Percentiles rank a stretch among this genome's conserved stretches.
These are phyloP conservation scores for Cyprinus carpio DNA, from an alignment of 2,113 vertebrate genomes.

Conservation along the genomic window DNA sequence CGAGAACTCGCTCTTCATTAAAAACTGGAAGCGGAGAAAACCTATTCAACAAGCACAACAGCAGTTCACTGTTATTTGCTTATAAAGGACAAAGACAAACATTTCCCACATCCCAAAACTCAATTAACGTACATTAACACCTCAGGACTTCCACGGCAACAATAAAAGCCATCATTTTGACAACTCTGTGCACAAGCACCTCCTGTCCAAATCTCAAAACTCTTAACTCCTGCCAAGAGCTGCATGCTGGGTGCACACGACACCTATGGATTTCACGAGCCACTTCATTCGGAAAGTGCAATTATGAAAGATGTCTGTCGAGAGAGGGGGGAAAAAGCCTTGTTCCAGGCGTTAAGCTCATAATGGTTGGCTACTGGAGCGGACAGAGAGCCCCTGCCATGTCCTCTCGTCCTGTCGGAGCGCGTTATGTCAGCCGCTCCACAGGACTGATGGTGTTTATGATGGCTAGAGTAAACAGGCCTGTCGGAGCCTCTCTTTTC, in stretches of 20 bases:
- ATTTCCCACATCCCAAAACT: neutral
- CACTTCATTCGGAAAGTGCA: constrained; percentile 72
- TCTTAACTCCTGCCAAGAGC: constrained; percentile 14
- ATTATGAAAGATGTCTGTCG: constrained; percentile 73
- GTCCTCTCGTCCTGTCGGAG: constrained; percentile 65
- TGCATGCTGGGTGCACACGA: constrained; percentile 47
- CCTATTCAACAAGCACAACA: neutral
- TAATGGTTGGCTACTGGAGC: constrained; percentile 58
- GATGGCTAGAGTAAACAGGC: constrained; percentile 56
- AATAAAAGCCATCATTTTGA: constrained; percentile 33
- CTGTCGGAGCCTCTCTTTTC: constrained; percentile 35
- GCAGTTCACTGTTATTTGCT: neutral
- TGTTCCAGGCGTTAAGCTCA: constrained; percentile 60
- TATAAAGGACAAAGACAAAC: neutral
- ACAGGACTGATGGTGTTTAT: constrained; percentile 70
- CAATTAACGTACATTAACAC: neutral
- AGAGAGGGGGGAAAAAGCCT: constrained; percentile 18
- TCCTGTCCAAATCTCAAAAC: constrained; percentile 21
- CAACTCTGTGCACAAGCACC: neutral
- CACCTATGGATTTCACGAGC: constrained; percentile 74
- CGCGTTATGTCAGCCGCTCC: constrained; percentile 69
- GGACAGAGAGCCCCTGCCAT: constrained; percentile 50
- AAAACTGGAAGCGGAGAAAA: neutral
- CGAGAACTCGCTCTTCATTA: neutral
- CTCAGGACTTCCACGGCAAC: neutral